phyloP scores from a whole-genome alignment of 2,797 vertebrate genomes.

The Cossypha heuglini region DNA sequence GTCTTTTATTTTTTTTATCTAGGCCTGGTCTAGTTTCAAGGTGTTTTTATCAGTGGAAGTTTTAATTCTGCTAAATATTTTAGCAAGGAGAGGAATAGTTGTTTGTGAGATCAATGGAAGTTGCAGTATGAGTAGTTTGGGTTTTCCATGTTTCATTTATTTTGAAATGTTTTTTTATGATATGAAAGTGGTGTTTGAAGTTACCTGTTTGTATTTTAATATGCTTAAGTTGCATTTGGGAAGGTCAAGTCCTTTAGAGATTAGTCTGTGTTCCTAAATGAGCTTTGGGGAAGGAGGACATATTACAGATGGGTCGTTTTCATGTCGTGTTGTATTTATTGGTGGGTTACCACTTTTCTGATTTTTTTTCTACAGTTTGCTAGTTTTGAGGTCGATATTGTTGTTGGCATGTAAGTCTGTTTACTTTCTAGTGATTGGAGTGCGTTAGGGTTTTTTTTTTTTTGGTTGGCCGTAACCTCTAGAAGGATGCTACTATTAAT shows the following conservation, averaged over 20 bases:
- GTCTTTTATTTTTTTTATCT: not conserved
- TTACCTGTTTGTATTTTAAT: not conserved
- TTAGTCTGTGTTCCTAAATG: not conserved
- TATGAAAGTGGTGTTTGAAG: not conserved
- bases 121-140: not conserved
- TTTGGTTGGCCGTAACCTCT: not conserved
- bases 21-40: accelerated
- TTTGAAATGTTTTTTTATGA: not conserved
- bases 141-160: not conserved
- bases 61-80: not conserved
- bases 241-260: not conserved
- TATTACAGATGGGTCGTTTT: not conserved
- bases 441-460: not conserved
- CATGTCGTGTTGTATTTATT: not conserved
- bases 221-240: not conserved
- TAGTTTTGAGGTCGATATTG: accelerated
- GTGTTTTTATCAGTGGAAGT: not conserved
- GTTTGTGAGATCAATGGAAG: not conserved
- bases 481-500: not conserved
- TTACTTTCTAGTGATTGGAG: not conserved
- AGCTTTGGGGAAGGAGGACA: accelerated
- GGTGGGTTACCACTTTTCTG: not conserved
- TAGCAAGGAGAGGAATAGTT: not conserved
- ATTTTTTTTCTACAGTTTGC: not conserved
- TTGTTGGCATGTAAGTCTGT: not conserved